Evolutionary conservation across 2,888 invertebrate species (phyloP).

Genomic region (Patella caerulea): DNA sequence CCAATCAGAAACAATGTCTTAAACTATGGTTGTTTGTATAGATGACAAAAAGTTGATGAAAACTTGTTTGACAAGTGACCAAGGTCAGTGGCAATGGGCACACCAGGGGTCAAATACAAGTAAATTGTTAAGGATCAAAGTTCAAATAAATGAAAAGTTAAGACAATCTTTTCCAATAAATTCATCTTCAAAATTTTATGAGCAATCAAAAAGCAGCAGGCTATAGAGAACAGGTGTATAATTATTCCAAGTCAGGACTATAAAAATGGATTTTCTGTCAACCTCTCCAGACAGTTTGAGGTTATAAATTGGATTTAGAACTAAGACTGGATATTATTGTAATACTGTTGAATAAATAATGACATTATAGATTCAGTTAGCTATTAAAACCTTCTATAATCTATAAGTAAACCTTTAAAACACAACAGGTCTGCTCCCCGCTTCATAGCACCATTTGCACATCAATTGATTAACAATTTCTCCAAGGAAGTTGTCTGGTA

Average conservation of each 20-base stretch:
- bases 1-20: too few species aligned
- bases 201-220: conserved; percentile 10
- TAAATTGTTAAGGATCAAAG: background rate
- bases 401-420: conserved; percentile 3
- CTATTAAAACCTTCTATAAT: conserved; percentile 10
- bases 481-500: conserved; percentile 2
- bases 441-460: conserved; percentile 7
- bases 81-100: background rate
- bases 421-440: background rate
- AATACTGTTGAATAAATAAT: conserved; percentile 11
- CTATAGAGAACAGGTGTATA: conserved; percentile 4
- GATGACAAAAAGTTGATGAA: background rate
- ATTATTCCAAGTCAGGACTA: conserved; percentile 6
- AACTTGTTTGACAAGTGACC: conserved; percentile 11
- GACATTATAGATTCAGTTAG: conserved; percentile 13
- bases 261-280: conserved; percentile 11
- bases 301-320: conserved; percentile 11
- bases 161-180: background rate
- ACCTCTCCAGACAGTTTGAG: conserved; percentile 11
- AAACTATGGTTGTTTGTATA: too few species aligned
- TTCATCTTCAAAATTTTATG: conserved; percentile 6
- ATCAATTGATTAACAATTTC: conserved; percentile 8
- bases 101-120: background rate
- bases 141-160: background rate
- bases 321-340: conserved; percentile 11